These are phyloP conservation scores for Chelonoidis abingdonii DNA, from an alignment of 2,113 vertebrate species.

Conservation along the genomic window DNA sequence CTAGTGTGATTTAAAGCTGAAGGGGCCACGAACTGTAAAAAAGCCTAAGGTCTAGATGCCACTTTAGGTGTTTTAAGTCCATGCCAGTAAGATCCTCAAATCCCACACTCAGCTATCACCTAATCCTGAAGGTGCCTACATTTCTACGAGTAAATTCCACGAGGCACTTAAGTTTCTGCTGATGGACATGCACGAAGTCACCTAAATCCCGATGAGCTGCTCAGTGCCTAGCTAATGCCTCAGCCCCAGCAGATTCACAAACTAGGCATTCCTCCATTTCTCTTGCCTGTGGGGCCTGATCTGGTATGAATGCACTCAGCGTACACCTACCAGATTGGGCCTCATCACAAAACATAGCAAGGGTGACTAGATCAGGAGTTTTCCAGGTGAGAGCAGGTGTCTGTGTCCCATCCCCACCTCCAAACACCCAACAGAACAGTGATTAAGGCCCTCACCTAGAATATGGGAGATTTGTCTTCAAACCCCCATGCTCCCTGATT, in stretches of 20 bases:
- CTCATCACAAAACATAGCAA: background rate
- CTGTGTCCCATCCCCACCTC: background rate
- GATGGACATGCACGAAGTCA: background rate
- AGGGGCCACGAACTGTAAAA: background rate
- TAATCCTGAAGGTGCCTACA: background rate
- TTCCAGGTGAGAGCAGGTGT: background rate
- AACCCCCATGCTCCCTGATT: background rate
- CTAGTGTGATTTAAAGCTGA: slow-evolving; percentile 37
- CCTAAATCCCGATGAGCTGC: background rate
- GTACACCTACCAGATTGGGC: background rate
- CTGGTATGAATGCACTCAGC: background rate
- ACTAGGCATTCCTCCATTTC: background rate
- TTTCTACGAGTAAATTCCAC: background rate
- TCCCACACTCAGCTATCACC: background rate
- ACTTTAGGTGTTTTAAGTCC: background rate
- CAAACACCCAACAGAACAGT: background rate
- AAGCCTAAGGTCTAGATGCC: background rate
- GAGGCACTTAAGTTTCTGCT: background rate
- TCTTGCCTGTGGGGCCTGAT: background rate
- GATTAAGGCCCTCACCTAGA: background rate
- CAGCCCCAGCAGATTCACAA: background rate
- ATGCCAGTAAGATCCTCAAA: background rate
- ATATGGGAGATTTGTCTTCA: background rate
- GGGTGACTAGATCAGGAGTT: background rate
- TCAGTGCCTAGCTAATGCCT: background rate